Evolutionary conservation across 1,140 invertebrate species (phyloP), one percentile per base, ranked within the genome.

Genomic region (Choristoneura fumiferana): DNA sequence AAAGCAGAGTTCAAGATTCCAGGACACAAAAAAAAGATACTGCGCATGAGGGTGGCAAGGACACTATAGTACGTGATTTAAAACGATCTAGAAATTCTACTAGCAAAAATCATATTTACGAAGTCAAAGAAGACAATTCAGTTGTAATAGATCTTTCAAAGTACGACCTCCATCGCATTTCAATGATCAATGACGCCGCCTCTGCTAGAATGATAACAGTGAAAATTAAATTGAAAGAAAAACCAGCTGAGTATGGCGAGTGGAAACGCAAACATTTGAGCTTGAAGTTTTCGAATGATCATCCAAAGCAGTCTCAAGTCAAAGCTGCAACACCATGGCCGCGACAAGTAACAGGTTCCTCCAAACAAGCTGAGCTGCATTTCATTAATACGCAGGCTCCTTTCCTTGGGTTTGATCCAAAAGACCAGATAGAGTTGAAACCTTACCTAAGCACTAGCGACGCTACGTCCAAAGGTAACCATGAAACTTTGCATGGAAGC

Each of bases 361-460:
- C 22, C 2, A 29, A 29, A 29, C 22, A 29, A 29, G 22, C 22
- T 29, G 22, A 29, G 6, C 2, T 29, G 2, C 2, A 29, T 29
- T 29, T 29, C 22, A 29, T 29, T 6, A 29, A 29, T 6, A 29
- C 6, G 22, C 22, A 29, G 22, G 22, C 22, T 29, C 22, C 22
- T 29, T 54, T 10, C 8, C 29, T 39, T 13, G 9, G 13, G 9
- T 13, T 33, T 33, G 4, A 6, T 18, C 34, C 22, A 10, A 64
- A 66, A 35, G 54, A 73, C 17, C 22, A 15, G 9, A 61, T 71
- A 35, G 65, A 74, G 33, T 55, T 82, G 10, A 75, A 73, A 39
- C 74, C 74, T 0, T 84, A 76, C 34, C 52, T 60, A 13, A 79
- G 76, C 36, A 77, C 60, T n/a, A 79, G 71, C 59, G 75, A 81